Percentiles rank a stretch among this genome's conserved stretches.
phyloP scores from a whole-genome alignment of 2,113 vertebrate genomes.

The Boulengeromyrus knoepffleri region DNA sequence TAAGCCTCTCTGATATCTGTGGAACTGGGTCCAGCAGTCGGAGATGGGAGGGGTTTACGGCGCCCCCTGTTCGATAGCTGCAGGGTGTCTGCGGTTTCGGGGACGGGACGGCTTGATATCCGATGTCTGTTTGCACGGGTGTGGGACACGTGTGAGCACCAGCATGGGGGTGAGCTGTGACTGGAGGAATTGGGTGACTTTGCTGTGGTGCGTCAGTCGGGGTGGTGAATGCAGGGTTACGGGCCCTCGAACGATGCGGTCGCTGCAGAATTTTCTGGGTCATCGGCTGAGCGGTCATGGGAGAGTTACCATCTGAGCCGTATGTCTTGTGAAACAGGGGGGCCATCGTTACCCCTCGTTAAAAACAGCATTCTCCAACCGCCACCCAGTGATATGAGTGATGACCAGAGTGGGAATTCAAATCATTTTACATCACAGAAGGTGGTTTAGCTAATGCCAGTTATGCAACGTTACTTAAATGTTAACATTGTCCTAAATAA shows the following conservation, averaged over 20 bases:
- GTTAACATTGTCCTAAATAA: not conserved
- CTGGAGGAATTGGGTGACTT: not conserved
- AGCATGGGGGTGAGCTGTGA: not conserved
- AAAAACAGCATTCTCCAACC: not conserved
- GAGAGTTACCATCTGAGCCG: constrained; percentile 50
- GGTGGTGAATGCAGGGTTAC: not conserved
- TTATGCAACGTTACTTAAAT: not conserved
- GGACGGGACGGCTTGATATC: not conserved
- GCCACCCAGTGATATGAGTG: not conserved
- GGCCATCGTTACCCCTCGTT: not conserved
- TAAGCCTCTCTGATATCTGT: not conserved
- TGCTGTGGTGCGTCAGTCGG: not conserved
- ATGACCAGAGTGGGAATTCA: not conserved
- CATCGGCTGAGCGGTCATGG: constrained; percentile 60
- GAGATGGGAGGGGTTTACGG: not conserved
- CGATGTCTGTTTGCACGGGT: not conserved
- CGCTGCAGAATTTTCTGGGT: constrained; percentile 39
- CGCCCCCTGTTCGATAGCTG: not conserved
- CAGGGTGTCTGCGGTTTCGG: not conserved
- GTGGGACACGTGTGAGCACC: not conserved
- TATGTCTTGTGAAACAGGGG: not conserved
- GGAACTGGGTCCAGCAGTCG: not conserved
- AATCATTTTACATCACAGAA: not conserved
- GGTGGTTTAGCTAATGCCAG: not conserved
- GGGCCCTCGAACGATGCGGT: constrained; percentile 28